Evolutionary conservation across 2,113 vertebrate genomes (phyloP).

Genomic region (Mesembrinibis cayennensis): DNA sequence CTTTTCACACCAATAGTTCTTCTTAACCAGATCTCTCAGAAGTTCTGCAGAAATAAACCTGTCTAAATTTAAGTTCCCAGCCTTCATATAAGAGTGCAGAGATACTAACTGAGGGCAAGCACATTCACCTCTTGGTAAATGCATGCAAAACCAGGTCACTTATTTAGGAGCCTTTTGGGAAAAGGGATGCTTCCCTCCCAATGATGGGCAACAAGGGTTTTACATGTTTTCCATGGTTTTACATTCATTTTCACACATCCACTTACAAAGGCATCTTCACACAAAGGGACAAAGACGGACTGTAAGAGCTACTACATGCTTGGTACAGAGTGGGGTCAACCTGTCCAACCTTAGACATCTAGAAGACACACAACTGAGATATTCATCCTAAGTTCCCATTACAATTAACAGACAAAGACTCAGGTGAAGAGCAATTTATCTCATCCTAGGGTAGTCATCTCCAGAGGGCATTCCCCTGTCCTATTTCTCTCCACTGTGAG

Average conservation of each 20-base stretch:
- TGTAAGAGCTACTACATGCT: background rate
- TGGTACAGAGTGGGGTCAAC: background rate
- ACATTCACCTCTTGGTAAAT: background rate
- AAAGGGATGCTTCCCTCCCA: background rate
- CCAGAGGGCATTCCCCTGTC: background rate
- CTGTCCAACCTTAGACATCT: background rate
- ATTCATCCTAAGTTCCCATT: background rate
- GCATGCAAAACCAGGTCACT: background rate
- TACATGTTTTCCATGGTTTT: background rate
- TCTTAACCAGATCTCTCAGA: background rate
- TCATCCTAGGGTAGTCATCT: background rate
- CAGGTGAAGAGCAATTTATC: background rate
- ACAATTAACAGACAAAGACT: background rate
- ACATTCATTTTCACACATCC: background rate
- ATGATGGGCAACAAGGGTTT: background rate
- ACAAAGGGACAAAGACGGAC: background rate
- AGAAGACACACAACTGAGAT: background rate
- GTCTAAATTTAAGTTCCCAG: background rate
- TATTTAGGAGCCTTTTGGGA: background rate
- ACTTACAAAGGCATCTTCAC: background rate
- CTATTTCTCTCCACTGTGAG: background rate
- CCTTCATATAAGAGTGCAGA: background rate
- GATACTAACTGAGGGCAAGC: background rate
- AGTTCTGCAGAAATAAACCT: background rate
- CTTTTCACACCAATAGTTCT: background rate